Base-by-base conservation (phyloP, 2,797 vertebrate genomes). In the Peromyscus attwateri region DNA sequence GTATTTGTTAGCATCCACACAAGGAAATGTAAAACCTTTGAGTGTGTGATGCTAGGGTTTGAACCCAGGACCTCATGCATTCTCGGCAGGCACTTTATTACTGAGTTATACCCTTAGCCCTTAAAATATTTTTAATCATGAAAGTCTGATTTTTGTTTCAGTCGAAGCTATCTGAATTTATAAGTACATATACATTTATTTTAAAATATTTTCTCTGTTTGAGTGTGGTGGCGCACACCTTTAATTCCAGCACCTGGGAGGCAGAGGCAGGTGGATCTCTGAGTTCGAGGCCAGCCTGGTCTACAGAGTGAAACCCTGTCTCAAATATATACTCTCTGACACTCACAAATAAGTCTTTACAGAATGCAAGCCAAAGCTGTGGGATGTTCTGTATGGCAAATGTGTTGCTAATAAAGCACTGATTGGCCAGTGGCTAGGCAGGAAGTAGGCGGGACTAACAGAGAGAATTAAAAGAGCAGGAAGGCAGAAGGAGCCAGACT, bases 91-190 rank as follows among this genome's bases (percentile, higher is more conserved):
- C 8, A 46, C 57, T 46, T 34, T 11, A 73, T n/a, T 70, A 75
- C 11, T 49, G 21, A 66, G 87, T 46, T 76, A 84, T 0, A 14
- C 46, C 37, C 21, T 5, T 31, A 76, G 27, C 31, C 71, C 70
- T 90, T 84, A 34, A 77, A 84, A 68, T n/a, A 68, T 25, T 60
- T 93, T 34, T 83, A 93, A 93, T 82, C 52, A 40, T 79, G 70
- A 87, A n/a, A 87, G 95, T 85, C 11, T 75, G 40, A 79, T 83
- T 49, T 49, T 83, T 55, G 75, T 73, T 92, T 70, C 68, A 75
- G 76, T 80, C 27, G 89, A 31, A 87, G 46, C 31, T 83, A 70
- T 34, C 31, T 62, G 62, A 87, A 94, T 68, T 82, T 91, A 57
- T 37, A 96, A 89, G 29, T 27, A 79, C 31, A 83, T 37, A 76